These are phyloP conservation scores for Enoplosus armatus DNA, from an alignment of 2,797 vertebrate genomes.

Conservation along the genomic window DNA sequence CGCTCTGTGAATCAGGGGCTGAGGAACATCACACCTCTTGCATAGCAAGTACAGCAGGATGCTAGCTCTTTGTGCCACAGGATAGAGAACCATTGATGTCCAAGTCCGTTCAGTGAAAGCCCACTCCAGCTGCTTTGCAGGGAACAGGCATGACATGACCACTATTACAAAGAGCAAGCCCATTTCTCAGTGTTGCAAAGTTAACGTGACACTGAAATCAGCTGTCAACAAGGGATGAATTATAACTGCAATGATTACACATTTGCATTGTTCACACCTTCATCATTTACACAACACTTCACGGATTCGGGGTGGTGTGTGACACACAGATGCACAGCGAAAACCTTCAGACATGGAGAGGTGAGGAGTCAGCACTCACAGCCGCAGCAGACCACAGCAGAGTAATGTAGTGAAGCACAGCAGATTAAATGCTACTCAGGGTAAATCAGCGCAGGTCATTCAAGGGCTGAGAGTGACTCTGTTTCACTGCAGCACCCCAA, in stretches of 20 bases:
- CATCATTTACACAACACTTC: conserved; percentile 10
- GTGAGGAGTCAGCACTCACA: conserved; percentile 67
- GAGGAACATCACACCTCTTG: conserved; percentile 80
- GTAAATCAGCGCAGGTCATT: conserved; percentile 75
- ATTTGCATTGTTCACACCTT: conserved; percentile 42
- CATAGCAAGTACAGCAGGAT: conserved; percentile 82
- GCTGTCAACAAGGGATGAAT: conserved; percentile 27
- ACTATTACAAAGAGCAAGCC: conserved; percentile 33
- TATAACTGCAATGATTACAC: conserved; percentile 30
- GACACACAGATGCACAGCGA: conserved; percentile 5
- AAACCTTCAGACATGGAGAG: conserved; percentile 38
- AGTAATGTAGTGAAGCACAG: conserved; percentile 69
- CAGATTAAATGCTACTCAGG: conserved; percentile 76
- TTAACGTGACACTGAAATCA: conserved; percentile 28
- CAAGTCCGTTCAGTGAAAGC: conserved; percentile 53
- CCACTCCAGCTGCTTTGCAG: conserved; percentile 65
- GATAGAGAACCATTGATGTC: conserved; percentile 81
- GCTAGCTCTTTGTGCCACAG: conserved; percentile 76
- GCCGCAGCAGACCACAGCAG: conserved; percentile 50
- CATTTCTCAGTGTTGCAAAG: conserved; percentile 33
- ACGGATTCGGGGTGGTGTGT: not conserved
- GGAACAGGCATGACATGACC: conserved; percentile 59
- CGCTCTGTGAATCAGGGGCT: conserved; percentile 71
- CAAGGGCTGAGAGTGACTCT: conserved; percentile 60
- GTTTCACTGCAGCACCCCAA: conserved; percentile 53